phyloP scores from a whole-genome alignment of 35 echinoderm and acorn worm genomes.

The Heliocidaris tuberculata region DNA sequence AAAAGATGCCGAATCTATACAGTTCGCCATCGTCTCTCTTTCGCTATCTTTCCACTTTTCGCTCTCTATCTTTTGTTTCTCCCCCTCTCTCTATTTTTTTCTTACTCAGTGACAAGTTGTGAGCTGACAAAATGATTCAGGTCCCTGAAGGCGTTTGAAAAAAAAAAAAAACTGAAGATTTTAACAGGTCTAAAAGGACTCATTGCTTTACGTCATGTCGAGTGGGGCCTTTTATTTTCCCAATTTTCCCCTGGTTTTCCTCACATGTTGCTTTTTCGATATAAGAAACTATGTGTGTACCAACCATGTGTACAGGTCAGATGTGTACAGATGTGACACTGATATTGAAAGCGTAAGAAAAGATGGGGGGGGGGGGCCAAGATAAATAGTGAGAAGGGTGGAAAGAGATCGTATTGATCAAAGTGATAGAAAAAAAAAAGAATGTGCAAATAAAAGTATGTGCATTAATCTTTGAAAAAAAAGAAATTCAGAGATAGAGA shows the following conservation, averaged over 20 bases:
- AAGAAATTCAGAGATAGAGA: no score
- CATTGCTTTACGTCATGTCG: neutral
- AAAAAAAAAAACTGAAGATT: neutral
- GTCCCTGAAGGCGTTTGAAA: neutral
- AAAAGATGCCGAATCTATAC: neutral
- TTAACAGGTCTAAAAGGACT: neutral
- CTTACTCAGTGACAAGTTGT: neutral
- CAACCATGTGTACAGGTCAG: neutral
- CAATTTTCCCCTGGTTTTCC: neutral
- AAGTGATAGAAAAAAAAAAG: no score
- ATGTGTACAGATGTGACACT: neutral
- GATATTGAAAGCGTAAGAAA: neutral
- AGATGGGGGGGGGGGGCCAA: neutral
- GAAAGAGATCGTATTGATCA: no score
- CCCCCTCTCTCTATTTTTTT: neutral
- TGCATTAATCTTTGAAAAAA: no score
- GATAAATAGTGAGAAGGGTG: neutral
- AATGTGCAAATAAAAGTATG: no score
- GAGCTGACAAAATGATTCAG: slow-evolving; percentile 6
- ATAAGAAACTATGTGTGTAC: neutral
- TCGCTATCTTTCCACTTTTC: neutral
- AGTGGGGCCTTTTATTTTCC: neutral
- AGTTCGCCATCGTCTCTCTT: neutral
- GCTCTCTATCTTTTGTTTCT: neutral
- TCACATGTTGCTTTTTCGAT: neutral